Conservation (phyloP, 2,888 invertebrate species). For the Hylaea fasciaria region DNA sequence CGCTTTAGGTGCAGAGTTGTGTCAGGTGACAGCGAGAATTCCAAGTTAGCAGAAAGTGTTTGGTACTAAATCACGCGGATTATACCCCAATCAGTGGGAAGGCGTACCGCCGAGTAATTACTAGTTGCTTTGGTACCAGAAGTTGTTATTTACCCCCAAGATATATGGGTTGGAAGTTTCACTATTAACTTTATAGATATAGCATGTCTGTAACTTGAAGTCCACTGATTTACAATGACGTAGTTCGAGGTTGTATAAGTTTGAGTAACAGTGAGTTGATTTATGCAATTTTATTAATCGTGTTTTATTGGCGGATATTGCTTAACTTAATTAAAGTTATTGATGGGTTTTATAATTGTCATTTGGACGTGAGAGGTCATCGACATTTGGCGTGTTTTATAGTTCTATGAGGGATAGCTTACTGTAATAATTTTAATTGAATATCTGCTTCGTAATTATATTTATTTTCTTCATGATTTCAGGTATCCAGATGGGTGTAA, state of each 20-base stretch:
- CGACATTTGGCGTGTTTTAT: background rate
- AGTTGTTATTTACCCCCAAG: constrained; percentile 54
- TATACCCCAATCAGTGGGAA: constrained; percentile 62
- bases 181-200: constrained; percentile 40
- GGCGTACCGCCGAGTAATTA: constrained; percentile 15
- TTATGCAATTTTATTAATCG: constrained; percentile 6
- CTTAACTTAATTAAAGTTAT: background rate
- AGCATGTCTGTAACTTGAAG: constrained; percentile 29
- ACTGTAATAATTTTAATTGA: no score
- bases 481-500: no score
- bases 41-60: no score
- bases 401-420: background rate
- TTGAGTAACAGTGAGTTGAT: background rate
- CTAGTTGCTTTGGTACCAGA: background rate
- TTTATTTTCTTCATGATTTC: no score
- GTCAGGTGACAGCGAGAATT: no score
- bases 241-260: constrained; percentile 5
- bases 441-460: no score
- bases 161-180: constrained; percentile 23
- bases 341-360: background rate
- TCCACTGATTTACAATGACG: constrained; percentile 24
- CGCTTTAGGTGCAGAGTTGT: no score
- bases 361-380: background rate
- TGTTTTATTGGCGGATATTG: constrained; percentile 7
- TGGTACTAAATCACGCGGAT: constrained; percentile 53